Percentiles rank a stretch among this genome's conserved stretches.
These are phyloP conservation scores for Phaetusa simplex DNA, from an alignment of 2,113 vertebrate genomes.

Conservation along the genomic window DNA sequence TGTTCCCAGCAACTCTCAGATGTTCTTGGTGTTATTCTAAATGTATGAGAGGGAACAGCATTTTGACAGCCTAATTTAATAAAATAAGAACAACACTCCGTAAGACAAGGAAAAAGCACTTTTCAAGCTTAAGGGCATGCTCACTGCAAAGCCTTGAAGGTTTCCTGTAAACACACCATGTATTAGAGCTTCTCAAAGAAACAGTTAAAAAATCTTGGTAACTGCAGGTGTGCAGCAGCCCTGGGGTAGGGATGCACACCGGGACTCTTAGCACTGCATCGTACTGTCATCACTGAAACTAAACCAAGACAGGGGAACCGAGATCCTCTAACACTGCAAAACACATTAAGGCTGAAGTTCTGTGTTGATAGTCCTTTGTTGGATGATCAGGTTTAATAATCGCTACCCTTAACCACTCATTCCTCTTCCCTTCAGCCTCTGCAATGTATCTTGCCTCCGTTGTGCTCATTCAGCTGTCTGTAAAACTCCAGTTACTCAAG, in stretches of 20 bases:
- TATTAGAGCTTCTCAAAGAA: neutral
- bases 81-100: neutral
- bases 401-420: neutral
- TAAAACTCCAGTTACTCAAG: neutral
- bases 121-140: neutral
- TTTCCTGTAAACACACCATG: neutral
- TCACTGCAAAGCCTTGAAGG: neutral
- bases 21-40: neutral
- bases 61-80: neutral
- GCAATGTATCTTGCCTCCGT: neutral
- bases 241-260: fast-evolving
- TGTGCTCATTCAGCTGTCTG: neutral
- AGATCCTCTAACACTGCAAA: neutral
- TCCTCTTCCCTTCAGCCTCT: neutral
- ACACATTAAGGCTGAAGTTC: neutral
- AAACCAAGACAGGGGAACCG: neutral
- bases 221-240: neutral
- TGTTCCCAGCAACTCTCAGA: neutral
- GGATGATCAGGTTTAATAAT: neutral
- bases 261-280: neutral
- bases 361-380: neutral
- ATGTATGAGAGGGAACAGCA: neutral
- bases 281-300: neutral
- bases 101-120: neutral
- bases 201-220: neutral